Percentiles rank a stretch among this genome's conserved stretches.
Evolutionary conservation across 2,113 vertebrate species (phyloP).

Genomic region (Dasypus novemcinctus): DNA sequence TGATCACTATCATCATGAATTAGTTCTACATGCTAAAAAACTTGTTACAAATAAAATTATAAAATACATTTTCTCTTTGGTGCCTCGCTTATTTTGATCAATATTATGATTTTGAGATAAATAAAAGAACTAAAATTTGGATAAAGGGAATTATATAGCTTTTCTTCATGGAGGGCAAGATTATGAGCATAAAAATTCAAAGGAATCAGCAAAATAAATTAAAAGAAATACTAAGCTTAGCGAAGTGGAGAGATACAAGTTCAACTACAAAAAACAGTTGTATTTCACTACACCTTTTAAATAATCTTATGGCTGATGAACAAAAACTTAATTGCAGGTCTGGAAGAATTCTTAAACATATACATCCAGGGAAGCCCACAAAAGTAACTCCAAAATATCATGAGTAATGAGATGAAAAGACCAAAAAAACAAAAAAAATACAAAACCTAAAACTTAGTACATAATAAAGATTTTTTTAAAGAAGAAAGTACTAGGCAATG

Average conservation of each 20-base stretch:
- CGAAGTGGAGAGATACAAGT: neutral
- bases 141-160: neutral
- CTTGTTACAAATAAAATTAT: neutral
- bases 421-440: neutral
- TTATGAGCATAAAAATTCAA: neutral
- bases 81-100: neutral
- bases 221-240: neutral
- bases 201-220: neutral
- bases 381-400: neutral
- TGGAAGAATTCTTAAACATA: neutral
- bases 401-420: neutral
- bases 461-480: neutral
- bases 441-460: neutral
- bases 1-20: neutral
- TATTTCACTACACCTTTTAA: neutral
- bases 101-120: neutral
- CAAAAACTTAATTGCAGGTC: neutral
- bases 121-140: neutral
- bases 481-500: neutral
- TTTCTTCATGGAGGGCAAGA: neutral
- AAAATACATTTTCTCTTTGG: neutral
- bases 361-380: neutral
- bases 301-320: neutral
- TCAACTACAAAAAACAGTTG: neutral
- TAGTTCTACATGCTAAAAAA: neutral